Percentiles rank a stretch among this genome's conserved stretches.
These are phyloP conservation scores for Thaumatotibia leucotreta DNA, from an alignment of 1,140 invertebrate species.

Conservation along the genomic window DNA sequence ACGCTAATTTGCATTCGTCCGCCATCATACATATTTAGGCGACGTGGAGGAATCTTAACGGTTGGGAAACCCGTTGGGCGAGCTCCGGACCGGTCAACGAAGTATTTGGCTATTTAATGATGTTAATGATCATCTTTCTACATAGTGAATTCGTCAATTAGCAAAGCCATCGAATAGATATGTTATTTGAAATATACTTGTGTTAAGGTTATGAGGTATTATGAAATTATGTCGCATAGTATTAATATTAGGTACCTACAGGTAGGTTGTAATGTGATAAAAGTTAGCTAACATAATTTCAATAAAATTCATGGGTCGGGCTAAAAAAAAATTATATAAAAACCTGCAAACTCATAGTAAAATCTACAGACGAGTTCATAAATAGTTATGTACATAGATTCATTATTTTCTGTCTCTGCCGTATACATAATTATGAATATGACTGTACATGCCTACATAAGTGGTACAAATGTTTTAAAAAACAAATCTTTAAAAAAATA, in stretches of 20 bases:
- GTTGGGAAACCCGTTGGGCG: constrained; percentile 33
- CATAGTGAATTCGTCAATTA: background rate
- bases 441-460: too few species aligned
- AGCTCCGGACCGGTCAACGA: background rate
- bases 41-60: constrained; percentile 59
- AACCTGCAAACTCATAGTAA: too few species aligned
- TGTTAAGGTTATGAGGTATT: background rate
- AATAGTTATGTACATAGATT: too few species aligned
- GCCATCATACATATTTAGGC: constrained; percentile 53
- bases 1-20: constrained; percentile 46
- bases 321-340: too few species aligned
- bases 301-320: too few species aligned
- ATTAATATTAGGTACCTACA: background rate
- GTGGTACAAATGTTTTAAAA: too few species aligned
- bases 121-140: constrained; percentile 7
- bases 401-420: too few species aligned
- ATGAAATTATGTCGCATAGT: background rate
- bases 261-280: too few species aligned
- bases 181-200: background rate
- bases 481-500: too few species aligned
- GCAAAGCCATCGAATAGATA: background rate
- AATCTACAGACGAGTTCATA: too few species aligned
- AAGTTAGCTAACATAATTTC: too few species aligned
- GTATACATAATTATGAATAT: too few species aligned
- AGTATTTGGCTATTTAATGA: background rate